These are phyloP conservation scores for Cacatua alba DNA, from an alignment of 2,113 vertebrate species.

Conservation along the genomic window DNA sequence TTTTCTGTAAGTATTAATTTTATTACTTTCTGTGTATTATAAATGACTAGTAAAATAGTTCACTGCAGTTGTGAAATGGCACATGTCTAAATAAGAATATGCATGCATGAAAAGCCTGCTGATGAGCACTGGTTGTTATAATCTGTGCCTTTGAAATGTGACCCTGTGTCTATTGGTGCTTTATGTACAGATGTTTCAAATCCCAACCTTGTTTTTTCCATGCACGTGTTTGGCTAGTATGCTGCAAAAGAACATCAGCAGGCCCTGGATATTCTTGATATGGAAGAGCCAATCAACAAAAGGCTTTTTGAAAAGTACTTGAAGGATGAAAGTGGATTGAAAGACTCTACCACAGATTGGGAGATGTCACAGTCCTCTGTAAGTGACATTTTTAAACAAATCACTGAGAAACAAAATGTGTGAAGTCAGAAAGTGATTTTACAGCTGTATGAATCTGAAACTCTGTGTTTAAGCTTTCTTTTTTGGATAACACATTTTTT, in stretches of 20 bases:
- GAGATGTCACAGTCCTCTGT: conserved; percentile 93
- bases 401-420: neutral
- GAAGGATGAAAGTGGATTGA: conserved; percentile 86
- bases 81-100: neutral
- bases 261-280: conserved; percentile 95
- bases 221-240: conserved; percentile 76
- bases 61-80: neutral
- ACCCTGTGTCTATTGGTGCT: neutral
- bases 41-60: neutral
- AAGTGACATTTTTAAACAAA: conserved; percentile 45
- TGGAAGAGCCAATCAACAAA: conserved; percentile 92
- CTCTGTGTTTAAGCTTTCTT: neutral
- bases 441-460: neutral
- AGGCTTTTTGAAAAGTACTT: conserved; percentile 86
- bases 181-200: neutral
- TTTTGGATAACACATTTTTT: neutral
- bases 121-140: neutral
- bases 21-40: neutral
- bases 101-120: neutral
- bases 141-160: neutral
- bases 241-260: conserved; percentile 97
- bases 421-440: neutral
- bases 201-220: conserved; percentile 14
- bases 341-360: conserved; percentile 88
- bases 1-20: neutral